Conservation (phyloP, 1,140 invertebrate species). For the Tenebrio molitor region DNA sequence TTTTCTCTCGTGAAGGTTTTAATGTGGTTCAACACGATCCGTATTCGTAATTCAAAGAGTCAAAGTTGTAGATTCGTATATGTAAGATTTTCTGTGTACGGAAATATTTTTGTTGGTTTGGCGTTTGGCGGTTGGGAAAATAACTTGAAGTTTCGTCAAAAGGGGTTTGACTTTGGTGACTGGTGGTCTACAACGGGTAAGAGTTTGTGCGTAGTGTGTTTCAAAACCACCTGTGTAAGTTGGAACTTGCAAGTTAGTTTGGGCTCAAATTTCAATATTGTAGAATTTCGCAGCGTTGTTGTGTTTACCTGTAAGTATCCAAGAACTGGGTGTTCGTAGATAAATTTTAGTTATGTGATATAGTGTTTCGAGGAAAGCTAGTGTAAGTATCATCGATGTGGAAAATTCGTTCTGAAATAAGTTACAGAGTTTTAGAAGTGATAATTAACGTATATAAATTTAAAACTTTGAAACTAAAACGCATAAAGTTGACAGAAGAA, state of each 20-base stretch:
- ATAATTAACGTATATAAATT: slow-evolving; percentile 48
- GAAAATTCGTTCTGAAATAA: slow-evolving; percentile 46
- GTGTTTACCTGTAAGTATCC: slow-evolving; percentile 25
- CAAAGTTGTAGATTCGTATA: too few species aligned
- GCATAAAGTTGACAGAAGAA: slow-evolving; percentile 47
- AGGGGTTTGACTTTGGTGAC: slow-evolving; percentile 22
- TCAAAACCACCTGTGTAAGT: slow-evolving; percentile 26
- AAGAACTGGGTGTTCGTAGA: slow-evolving; percentile 1
- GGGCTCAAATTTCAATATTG: slow-evolving; percentile 20
- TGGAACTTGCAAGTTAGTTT: slow-evolving; percentile 18
- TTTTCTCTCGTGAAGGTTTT: too few species aligned
- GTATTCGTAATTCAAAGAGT: too few species aligned
- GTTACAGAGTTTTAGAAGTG: slow-evolving; percentile 45
- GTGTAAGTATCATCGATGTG: slow-evolving; percentile 42
- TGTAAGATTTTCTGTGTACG: too few species aligned
- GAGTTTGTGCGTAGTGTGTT: slow-evolving; percentile 21
- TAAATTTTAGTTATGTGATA: slow-evolving; percentile 37
- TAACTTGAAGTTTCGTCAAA: too few species aligned
- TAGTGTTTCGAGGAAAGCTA: slow-evolving; percentile 29
- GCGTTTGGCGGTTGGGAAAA: too few species aligned
- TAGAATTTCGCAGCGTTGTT: slow-evolving; percentile 11
- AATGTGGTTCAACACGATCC: too few species aligned
- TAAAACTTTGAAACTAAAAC: slow-evolving; percentile 47
- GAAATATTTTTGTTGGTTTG: too few species aligned
- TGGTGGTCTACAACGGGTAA: slow-evolving; percentile 3